Conservation (phyloP, 2,113 vertebrate genomes). For the Albula goreensis region DNA sequence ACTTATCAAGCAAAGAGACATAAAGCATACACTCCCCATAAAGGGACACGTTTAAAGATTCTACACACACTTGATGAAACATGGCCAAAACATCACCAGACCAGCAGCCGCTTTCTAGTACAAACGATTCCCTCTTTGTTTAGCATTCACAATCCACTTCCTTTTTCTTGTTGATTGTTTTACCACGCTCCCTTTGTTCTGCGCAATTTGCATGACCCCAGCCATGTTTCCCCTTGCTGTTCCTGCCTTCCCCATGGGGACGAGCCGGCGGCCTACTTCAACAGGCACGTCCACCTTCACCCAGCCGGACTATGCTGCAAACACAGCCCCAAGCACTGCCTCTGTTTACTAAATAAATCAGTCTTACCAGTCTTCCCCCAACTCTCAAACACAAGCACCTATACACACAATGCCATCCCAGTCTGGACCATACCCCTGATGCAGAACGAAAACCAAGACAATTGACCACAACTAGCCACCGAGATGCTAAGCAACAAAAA, state of each 20-base stretch:
- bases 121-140: constrained; percentile 8
- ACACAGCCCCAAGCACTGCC: background rate
- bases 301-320: background rate
- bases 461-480: background rate
- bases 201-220: constrained; percentile 20
- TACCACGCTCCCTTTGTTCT: constrained; percentile 20
- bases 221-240: constrained; percentile 19
- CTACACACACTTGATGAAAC: background rate
- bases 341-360: background rate
- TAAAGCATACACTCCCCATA: background rate
- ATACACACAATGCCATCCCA: background rate
- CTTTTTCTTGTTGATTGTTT: constrained; percentile 4
- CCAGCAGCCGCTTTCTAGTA: background rate
- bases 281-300: background rate
- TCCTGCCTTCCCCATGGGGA: constrained; percentile 8
- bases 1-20: background rate
- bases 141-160: constrained; percentile 1
- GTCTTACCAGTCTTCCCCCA: background rate
- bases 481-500: background rate
- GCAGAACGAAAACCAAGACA: background rate
- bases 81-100: background rate
- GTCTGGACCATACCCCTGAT: background rate
- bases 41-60: background rate
- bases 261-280: background rate
- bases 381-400: background rate